A percentile compares a stretch with the other conserved stretches of the same genome.
phyloP scores from a whole-genome alignment of 1,140 invertebrate genomes.

The Cotesia vestalis region DNA sequence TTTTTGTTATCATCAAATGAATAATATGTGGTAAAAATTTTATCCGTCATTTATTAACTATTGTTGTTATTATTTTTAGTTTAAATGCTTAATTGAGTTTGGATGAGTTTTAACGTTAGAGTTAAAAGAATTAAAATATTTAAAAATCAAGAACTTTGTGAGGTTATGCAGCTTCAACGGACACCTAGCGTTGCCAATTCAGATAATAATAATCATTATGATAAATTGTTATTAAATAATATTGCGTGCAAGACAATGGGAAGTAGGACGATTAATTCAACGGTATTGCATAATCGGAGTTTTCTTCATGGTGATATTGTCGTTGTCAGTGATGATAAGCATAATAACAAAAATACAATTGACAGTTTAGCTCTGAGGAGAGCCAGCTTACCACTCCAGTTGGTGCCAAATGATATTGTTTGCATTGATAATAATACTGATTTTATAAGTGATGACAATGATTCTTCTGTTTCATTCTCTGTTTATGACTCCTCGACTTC shows the following conservation, averaged over 20 bases:
- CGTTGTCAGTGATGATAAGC: slow-evolving; percentile 4
- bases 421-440: slow-evolving; percentile 33
- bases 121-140: not conserved
- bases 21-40: no score
- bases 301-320: slow-evolving; percentile 51
- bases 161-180: slow-evolving; percentile 18
- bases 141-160: not conserved
- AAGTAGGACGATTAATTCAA: slow-evolving; percentile 41
- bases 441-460: slow-evolving; percentile 26
- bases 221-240: not conserved
- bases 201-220: not conserved
- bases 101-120: not conserved
- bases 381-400: slow-evolving; percentile 52
- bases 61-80: not conserved
- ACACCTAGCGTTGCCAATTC: not conserved
- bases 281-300: slow-evolving; percentile 52
- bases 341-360: slow-evolving; percentile 45
- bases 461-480: slow-evolving; percentile 23
- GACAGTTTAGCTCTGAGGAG: slow-evolving; percentile 59
- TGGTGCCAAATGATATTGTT: slow-evolving; percentile 50
- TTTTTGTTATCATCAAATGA: no score
- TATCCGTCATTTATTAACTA: no score
- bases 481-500: not conserved
- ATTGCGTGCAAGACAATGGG: slow-evolving; percentile 6
- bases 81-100: not conserved